Conservation (phyloP, 2,797 vertebrate genomes). For the Oryzias sinensis region DNA sequence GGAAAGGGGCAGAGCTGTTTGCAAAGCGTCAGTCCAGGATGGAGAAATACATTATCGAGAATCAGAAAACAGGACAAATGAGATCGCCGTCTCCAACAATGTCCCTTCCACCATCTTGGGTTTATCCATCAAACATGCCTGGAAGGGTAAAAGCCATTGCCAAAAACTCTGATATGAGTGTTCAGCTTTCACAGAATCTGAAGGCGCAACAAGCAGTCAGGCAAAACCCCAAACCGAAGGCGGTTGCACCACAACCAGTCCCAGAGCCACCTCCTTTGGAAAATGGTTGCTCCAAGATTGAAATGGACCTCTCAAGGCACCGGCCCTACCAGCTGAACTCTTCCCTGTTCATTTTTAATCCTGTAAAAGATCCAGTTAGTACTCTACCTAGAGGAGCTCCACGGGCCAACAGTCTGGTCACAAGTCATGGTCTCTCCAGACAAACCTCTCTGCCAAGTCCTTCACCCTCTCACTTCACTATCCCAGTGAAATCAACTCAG, state of each 20-base stretch:
- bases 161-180: conserved; percentile 79
- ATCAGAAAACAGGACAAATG: conserved; percentile 68
- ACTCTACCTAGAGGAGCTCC: conserved; percentile 81
- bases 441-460: conserved; percentile 80
- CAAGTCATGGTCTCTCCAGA: conserved; percentile 64
- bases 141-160: conserved; percentile 84
- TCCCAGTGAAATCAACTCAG: conserved; percentile 71
- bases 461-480: conserved; percentile 71
- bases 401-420: conserved; percentile 77
- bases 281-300: conserved; percentile 86
- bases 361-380: conserved; percentile 81
- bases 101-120: conserved; percentile 97
- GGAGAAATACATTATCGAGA: conserved; percentile 91
- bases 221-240: conserved; percentile 65
- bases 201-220: conserved; percentile 74
- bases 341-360: conserved; percentile 90
- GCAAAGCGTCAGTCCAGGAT: conserved; percentile 93
- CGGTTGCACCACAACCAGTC: conserved; percentile 43
- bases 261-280: conserved; percentile 75
- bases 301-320: conserved; percentile 88
- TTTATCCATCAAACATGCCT: conserved; percentile 84
- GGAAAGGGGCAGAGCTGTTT: conserved; percentile 94
- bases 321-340: conserved; percentile 89
- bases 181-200: conserved; percentile 80
- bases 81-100: conserved; percentile 92